phyloP scores from a whole-genome alignment of 2,888 invertebrate genomes.

The Apeira syringaria region DNA sequence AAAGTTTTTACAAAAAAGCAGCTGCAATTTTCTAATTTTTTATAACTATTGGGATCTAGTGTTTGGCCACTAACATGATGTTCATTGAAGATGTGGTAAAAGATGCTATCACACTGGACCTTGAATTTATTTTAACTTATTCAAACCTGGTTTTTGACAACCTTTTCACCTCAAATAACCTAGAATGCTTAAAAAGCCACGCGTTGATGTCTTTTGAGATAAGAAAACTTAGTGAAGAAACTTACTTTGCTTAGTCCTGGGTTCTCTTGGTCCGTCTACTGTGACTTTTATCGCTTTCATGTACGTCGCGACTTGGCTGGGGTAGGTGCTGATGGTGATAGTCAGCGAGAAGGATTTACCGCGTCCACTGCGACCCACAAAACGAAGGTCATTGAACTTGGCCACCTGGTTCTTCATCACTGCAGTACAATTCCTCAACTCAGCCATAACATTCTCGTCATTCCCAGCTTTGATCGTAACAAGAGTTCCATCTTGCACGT shows the following conservation, averaged over 20 bases:
- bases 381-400: slow-evolving; percentile 98
- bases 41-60: no score
- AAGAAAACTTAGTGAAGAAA: slow-evolving; percentile 40
- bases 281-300: slow-evolving; percentile 99
- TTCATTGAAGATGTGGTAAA: no score
- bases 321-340: slow-evolving; percentile 93
- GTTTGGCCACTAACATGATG: no score
- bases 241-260: slow-evolving; percentile 98
- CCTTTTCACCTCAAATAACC: no score
- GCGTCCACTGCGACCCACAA: slow-evolving; percentile 98
- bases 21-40: no score
- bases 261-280: slow-evolving; percentile 99
- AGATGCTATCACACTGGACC: no score
- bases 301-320: slow-evolving; percentile 95
- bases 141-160: no score
- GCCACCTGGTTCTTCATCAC: slow-evolving; percentile 99
- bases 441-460: slow-evolving; percentile 98
- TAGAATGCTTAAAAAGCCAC: no score
- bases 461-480: slow-evolving; percentile 98
- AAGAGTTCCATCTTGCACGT: slow-evolving; percentile 96
- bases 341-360: slow-evolving; percentile 98
- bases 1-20: no score
- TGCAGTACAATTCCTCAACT: slow-evolving; percentile 95
- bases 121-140: no score
- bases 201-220: slow-evolving; percentile 20